A percentile compares a stretch with the other conserved stretches of the same genome.
These are phyloP conservation scores for Lonchura striata DNA, from an alignment of 2,113 vertebrate genomes.

Conservation along the genomic window DNA sequence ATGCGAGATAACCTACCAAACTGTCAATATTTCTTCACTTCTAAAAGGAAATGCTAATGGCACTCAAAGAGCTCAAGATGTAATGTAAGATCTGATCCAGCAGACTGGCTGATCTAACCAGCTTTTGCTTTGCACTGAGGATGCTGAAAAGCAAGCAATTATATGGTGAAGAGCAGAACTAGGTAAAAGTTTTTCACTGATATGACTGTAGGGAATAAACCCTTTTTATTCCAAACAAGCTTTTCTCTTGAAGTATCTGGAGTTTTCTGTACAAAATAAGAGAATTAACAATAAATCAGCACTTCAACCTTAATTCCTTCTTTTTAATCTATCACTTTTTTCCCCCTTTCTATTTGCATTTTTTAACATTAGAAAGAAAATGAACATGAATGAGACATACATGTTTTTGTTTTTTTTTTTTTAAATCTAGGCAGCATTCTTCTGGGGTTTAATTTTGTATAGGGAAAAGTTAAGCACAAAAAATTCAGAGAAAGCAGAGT, in stretches of 20 bases:
- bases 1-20: constrained; percentile 60
- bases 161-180: constrained; percentile 36
- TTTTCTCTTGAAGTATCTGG: not conserved
- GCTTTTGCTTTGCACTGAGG: not conserved
- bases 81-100: constrained; percentile 58
- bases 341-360: not conserved
- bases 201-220: not conserved
- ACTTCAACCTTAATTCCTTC: not conserved
- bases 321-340: not conserved
- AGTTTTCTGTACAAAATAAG: not conserved
- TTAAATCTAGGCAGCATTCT: not conserved
- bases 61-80: constrained; percentile 57
- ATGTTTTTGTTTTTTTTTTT: not conserved
- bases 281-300: not conserved
- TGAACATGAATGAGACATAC: not conserved
- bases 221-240: constrained; percentile 24
- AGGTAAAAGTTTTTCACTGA: constrained; percentile 53
- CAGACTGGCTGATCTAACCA: constrained; percentile 48
- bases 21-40: constrained; percentile 69
- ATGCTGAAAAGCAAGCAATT: constrained; percentile 57
- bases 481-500: not conserved
- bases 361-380: not conserved
- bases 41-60: constrained; percentile 69
- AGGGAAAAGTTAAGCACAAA: not conserved
- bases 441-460: not conserved